Conservation (phyloP, 2,113 vertebrate species). For the Puntigrus tetrazona region DNA sequence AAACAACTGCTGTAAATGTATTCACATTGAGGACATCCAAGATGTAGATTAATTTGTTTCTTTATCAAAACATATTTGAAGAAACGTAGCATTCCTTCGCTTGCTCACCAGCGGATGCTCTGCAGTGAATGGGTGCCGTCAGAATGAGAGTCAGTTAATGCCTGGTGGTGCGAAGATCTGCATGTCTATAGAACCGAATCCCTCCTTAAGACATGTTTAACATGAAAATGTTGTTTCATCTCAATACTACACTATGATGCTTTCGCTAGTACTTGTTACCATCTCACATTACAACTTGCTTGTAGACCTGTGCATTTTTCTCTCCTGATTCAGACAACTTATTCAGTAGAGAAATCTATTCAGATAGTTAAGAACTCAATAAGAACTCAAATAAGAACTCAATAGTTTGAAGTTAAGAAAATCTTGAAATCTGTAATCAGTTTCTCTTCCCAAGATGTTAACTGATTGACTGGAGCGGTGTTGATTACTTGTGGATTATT, state of each 20-base stretch:
- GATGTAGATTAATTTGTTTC: neutral
- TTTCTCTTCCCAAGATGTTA: too few relatives aligned
- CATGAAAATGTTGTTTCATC: neutral
- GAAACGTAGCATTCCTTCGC: neutral
- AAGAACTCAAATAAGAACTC: too few relatives aligned
- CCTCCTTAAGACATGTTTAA: too few relatives aligned
- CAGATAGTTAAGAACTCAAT: too few relatives aligned
- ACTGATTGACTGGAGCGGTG: too few relatives aligned
- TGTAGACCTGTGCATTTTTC: neutral
- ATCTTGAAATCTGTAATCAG: too few relatives aligned
- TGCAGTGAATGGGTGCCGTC: too few relatives aligned
- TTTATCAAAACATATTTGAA: neutral
- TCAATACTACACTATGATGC: neutral
- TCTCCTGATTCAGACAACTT: neutral
- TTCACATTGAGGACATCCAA: neutral
- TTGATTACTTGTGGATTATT: too few relatives aligned
- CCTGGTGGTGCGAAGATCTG: neutral
- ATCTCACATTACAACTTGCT: neutral
- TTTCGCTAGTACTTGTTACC: neutral
- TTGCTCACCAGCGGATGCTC: neutral
- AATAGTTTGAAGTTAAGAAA: too few relatives aligned
- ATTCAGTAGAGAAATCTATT: neutral
- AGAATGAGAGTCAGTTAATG: neutral
- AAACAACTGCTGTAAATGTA: neutral
- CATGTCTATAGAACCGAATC: neutral